Evolutionary conservation across 2,797 vertebrate genomes (phyloP).

Genomic region (Intellagama lesueurii): DNA sequence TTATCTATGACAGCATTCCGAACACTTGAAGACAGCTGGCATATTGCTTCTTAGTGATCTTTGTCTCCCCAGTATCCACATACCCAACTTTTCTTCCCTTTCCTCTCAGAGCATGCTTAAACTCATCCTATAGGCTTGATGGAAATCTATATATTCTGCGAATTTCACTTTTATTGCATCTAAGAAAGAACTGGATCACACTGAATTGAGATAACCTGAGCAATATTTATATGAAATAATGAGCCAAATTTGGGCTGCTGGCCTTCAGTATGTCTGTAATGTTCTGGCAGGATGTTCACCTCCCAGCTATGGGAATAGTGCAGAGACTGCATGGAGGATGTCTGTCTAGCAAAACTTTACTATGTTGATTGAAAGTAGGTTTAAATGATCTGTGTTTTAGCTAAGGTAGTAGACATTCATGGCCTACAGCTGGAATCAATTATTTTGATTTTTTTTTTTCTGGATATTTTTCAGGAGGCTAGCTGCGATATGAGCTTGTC

Average conservation of each 20-base stretch:
- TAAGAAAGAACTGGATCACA: too few species aligned
- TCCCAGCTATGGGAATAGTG: slow-evolving; percentile 28
- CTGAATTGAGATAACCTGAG: neutral
- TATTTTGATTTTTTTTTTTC: slow-evolving; percentile 65
- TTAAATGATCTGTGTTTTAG: slow-evolving; percentile 40
- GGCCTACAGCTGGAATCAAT: slow-evolving; percentile 55
- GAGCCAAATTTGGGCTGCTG: neutral
- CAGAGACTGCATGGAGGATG: slow-evolving; percentile 28
- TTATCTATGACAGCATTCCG: too few species aligned
- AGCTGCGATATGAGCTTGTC: slow-evolving; percentile 48
- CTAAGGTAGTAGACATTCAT: slow-evolving; percentile 23
- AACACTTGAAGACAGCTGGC: too few species aligned
- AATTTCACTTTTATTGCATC: too few species aligned
- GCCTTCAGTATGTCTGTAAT: neutral
- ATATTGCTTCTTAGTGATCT: too few species aligned
- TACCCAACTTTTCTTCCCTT: too few species aligned
- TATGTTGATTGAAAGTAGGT: slow-evolving; percentile 26
- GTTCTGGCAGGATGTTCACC: neutral
- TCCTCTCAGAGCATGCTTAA: too few species aligned
- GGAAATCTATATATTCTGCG: too few species aligned
- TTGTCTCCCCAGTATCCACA: too few species aligned
- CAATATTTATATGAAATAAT: neutral
- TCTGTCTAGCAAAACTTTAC: slow-evolving; percentile 5
- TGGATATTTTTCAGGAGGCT: slow-evolving; percentile 60
- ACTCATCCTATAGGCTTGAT: too few species aligned